Percentiles rank a stretch among this genome's conserved stretches.
phyloP scores from a whole-genome alignment of 2,113 vertebrate genomes.

The Vombatus ursinus region DNA sequence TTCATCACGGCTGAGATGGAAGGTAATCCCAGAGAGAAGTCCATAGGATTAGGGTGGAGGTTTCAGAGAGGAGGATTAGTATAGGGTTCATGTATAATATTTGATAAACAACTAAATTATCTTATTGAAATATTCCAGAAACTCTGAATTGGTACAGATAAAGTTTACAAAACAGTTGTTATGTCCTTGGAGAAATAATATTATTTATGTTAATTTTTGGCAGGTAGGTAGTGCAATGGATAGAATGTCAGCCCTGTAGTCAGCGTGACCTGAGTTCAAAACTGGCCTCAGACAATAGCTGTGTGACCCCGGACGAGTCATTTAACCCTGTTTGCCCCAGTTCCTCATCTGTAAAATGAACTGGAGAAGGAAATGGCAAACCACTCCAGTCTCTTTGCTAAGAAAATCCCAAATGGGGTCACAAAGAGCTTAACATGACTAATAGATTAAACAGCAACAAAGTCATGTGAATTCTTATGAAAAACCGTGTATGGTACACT shows the following conservation, averaged over 20 bases:
- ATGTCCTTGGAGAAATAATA: not conserved
- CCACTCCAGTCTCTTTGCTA: not conserved
- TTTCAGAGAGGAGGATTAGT: not conserved
- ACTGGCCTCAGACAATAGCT: not conserved
- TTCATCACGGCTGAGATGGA: not conserved
- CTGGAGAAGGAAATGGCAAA: not conserved
- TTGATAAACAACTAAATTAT: not conserved
- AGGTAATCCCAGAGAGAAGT: not conserved
- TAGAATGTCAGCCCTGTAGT: not conserved
- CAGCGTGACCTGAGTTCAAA: not conserved
- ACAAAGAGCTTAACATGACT: not conserved
- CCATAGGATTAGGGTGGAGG: not conserved
- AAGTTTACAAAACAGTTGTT: not conserved
- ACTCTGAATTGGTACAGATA: too few relatives aligned
- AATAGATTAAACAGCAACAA: not conserved
- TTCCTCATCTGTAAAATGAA: not conserved
- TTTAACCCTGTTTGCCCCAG: not conserved
- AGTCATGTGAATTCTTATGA: not conserved
- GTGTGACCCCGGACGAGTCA: too few relatives aligned
- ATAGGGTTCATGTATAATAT: not conserved
- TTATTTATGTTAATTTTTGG: not conserved
- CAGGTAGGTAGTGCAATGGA: not conserved
- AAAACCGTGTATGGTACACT: not conserved
- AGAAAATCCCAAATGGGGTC: not conserved
- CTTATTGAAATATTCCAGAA: too few relatives aligned